These are phyloP conservation scores for Spinus olivaceus DNA, from an alignment of 2,797 vertebrate genomes.

Conservation along the genomic window DNA sequence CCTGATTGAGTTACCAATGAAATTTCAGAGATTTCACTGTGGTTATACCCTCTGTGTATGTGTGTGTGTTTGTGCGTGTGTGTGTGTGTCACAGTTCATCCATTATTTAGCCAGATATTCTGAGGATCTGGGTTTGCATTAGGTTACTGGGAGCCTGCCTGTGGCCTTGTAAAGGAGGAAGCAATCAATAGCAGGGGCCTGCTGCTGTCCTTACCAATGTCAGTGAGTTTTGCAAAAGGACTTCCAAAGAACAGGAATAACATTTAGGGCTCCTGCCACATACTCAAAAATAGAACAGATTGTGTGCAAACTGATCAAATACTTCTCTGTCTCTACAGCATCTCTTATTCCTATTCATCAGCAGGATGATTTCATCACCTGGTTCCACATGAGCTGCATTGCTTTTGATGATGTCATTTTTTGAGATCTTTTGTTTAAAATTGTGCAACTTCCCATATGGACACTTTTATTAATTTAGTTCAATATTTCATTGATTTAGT, in stretches of 20 bases:
- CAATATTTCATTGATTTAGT: conserved; percentile 1
- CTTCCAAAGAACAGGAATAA: neutral
- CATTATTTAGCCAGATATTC: conserved; percentile 16
- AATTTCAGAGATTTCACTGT: neutral
- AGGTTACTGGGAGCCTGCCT: neutral
- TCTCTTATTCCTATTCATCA: neutral
- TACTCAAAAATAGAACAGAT: neutral
- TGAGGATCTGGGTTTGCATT: neutral
- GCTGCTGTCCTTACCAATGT: neutral
- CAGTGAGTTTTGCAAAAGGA: neutral
- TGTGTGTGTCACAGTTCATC: neutral
- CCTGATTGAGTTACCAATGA: neutral
- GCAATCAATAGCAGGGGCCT: neutral
- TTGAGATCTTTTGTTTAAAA: neutral
- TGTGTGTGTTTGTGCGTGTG: neutral
- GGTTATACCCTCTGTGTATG: neutral
- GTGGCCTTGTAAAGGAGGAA: neutral
- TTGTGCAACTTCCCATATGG: neutral
- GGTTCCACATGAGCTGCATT: neutral
- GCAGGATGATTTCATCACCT: neutral
- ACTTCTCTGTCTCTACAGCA: neutral
- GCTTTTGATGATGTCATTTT: neutral
- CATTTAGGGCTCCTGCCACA: neutral
- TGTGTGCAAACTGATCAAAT: neutral
- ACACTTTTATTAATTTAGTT: neutral